These are phyloP conservation scores for Toxonevra muliebris DNA, from an alignment of 2,888 invertebrate species.

Conservation along the genomic window DNA sequence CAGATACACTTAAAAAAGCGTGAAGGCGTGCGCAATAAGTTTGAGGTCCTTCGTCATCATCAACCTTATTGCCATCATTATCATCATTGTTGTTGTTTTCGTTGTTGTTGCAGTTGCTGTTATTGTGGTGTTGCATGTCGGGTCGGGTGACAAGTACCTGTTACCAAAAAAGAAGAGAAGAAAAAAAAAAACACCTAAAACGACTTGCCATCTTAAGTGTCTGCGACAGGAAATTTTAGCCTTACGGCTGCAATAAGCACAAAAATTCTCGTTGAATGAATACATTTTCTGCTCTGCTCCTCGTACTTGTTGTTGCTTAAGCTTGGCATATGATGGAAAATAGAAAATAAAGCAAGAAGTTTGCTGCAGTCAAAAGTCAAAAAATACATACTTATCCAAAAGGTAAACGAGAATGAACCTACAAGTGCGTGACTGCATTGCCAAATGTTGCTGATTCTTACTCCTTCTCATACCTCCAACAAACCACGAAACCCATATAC, in stretches of 20 bases:
- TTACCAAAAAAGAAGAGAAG: background rate
- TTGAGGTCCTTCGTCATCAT: background rate
- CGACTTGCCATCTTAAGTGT: background rate
- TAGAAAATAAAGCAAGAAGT: no score
- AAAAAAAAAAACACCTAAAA: background rate
- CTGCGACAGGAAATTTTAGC: background rate
- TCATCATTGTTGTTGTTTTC: no score
- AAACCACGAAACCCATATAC: no score
- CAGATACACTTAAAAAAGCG: no score
- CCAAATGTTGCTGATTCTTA: background rate
- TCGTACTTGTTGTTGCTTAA: no score
- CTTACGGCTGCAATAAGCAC: no score
- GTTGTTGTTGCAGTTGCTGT: background rate
- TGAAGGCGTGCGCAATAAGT: background rate
- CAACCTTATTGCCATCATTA: background rate
- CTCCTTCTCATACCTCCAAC: background rate
- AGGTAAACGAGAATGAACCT: background rate
- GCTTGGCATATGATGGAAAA: no score
- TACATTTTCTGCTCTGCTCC: no score
- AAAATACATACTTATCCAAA: background rate
- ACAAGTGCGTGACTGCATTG: constrained; percentile 2
- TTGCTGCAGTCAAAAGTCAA: background rate
- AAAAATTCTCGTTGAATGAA: no score
- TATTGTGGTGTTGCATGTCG: background rate
- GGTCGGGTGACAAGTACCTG: background rate